These are phyloP conservation scores for Saguinus midas DNA, from an alignment of 2,113 vertebrate species.

Conservation along the genomic window DNA sequence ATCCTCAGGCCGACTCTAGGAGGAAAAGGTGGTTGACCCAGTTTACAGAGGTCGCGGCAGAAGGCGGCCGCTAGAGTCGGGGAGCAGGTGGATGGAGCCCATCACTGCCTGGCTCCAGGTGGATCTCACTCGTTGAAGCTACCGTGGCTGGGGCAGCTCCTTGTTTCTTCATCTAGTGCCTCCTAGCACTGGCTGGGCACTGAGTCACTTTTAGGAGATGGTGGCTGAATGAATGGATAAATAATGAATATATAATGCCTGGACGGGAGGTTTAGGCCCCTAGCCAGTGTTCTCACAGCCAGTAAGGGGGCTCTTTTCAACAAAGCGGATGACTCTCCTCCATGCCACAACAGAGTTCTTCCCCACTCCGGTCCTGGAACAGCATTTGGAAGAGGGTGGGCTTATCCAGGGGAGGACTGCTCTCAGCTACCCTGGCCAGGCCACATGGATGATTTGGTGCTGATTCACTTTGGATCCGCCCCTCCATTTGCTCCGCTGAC, in stretches of 20 bases:
- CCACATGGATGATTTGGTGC: fast-evolving
- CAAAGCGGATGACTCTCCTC: background rate
- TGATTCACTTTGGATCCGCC: background rate
- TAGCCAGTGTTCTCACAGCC: background rate
- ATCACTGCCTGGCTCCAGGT: background rate
- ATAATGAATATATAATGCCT: fast-evolving
- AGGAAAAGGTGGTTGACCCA: background rate
- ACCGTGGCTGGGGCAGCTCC: background rate
- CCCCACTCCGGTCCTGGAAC: background rate
- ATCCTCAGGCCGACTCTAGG: background rate
- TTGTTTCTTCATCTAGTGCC: background rate
- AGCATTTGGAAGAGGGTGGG: background rate
- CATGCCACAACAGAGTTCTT: background rate
- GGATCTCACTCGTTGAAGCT: background rate
- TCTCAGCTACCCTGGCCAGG: background rate
- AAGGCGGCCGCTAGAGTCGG: background rate
- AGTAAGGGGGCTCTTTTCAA: background rate
- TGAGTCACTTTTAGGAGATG: background rate
- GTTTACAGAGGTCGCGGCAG: background rate
- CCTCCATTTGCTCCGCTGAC: background rate
- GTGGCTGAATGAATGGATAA: background rate
- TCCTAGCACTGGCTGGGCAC: background rate
- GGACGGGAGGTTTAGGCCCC: background rate
- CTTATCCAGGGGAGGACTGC: background rate
- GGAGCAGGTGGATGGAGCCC: background rate